These are phyloP conservation scores for Oeneis ivallda DNA, from an alignment of 2,888 invertebrate species.

Conservation along the genomic window DNA sequence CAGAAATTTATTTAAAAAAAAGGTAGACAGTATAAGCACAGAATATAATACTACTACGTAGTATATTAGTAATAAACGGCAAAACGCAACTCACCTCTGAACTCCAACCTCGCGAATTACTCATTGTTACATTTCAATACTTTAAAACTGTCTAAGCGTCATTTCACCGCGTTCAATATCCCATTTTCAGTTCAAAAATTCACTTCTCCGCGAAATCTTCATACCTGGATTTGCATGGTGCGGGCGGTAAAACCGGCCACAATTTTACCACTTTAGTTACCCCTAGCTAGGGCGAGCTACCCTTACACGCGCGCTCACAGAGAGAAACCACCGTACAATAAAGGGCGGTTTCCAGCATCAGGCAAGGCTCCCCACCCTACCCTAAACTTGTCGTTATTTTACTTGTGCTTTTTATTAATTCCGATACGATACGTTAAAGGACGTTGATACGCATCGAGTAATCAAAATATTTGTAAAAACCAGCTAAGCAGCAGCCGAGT, in stretches of 20 bases:
- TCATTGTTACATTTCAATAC: constrained; percentile 85
- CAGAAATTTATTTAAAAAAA: not conserved
- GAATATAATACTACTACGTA: too few species aligned
- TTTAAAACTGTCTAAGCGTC: constrained; percentile 88
- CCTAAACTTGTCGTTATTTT: not conserved
- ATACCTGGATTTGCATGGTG: too few species aligned
- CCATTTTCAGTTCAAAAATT: not conserved
- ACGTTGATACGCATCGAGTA: too few species aligned
- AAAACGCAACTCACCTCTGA: constrained; percentile 85
- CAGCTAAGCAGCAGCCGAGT: too few species aligned
- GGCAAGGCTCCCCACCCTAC: constrained; percentile 2
- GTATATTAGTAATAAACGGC: constrained; percentile 6
- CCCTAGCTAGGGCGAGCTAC: not conserved
- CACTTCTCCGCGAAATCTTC: not conserved
- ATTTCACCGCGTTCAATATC: constrained; percentile 58
- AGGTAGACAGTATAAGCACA: constrained; percentile 3
- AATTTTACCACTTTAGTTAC: not conserved
- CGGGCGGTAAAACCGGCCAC: not conserved
- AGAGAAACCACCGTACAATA: not conserved
- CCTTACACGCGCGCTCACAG: not conserved
- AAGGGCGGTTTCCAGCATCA: not conserved
- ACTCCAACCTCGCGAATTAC: constrained; percentile 85
- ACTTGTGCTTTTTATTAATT: not conserved
- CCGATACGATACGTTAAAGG: not conserved
- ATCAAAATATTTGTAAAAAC: too few species aligned